These are phyloP conservation scores for Chloroceryle inda DNA, from an alignment of 2,797 vertebrate species.

Conservation along the genomic window DNA sequence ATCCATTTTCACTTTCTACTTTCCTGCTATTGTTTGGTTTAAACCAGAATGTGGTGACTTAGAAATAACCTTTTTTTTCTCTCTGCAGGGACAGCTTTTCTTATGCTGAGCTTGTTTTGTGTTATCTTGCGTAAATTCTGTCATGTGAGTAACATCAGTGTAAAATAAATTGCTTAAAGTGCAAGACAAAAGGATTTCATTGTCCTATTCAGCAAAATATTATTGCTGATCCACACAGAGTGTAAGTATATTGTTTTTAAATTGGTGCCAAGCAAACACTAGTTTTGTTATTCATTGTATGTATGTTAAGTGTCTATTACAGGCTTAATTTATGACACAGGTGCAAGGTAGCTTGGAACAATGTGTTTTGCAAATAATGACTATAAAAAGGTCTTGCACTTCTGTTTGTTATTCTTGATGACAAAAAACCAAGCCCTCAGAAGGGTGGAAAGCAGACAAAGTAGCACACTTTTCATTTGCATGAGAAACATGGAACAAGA, in stretches of 20 bases:
- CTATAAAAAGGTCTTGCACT: background rate
- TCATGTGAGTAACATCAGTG: background rate
- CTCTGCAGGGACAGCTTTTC: background rate
- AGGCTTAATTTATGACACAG: conserved; percentile 21
- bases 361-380: background rate
- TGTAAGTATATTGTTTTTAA: conserved; percentile 67
- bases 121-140: background rate
- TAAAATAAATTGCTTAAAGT: conserved; percentile 28
- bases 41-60: background rate
- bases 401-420: conserved; percentile 23
- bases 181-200: conserved; percentile 52
- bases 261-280: background rate
- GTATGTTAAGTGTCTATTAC: background rate
- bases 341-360: background rate
- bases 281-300: conserved; percentile 1
- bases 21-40: background rate
- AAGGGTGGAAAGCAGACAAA: conserved; percentile 7
- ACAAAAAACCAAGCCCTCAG: conserved; percentile 28
- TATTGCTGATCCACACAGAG: conserved; percentile 43
- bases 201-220: conserved; percentile 48
- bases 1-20: background rate
- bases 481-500: background rate
- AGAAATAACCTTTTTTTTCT: conserved; percentile 4
- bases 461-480: background rate
- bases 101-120: background rate